Base-by-base conservation (phyloP, 2,888 invertebrate genomes). In the Apoda limacodes region DNA sequence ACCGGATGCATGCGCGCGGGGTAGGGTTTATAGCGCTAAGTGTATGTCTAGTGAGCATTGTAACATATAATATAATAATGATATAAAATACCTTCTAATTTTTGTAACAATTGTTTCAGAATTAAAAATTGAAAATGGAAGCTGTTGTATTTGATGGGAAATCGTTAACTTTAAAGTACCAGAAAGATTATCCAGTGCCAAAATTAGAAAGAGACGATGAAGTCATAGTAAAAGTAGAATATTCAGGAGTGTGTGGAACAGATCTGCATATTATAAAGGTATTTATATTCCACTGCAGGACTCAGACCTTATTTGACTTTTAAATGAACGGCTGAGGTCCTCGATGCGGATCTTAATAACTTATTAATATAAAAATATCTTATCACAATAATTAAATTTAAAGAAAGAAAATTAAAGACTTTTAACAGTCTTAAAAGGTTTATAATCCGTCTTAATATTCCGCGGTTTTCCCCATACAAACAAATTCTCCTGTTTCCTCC, bases 221-320 rank as follows among this genome's bases (percentile, higher is more conserved):
- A n/a, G 84, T 89, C 26, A 71, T 88, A 2, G 72, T 90, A 1
- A 84, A 82, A 53, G 87, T 89, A 1, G 83, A 85, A 5, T 88
- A 84, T 49, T 66, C 88, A 0, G 89, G 90, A 1, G 69, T 89
- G 14, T 90, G 90, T 48, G 89, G 89, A 0, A 89, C 89, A 1
- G 90, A 90, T 59, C 62, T 90, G 4, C 89, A 89, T 46, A 87
- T 89, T 28, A 72, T 89, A 6, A 83, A 85, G 69, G 89, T 89
- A 69, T n/a, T n/a, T n/a, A n/a, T n/a, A n/a, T n/a, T n/a, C n/a
- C n/a, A n/a, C 50, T 55, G 44, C 5, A 12, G 3, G 7, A 15
- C 2, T 12, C 13, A 20, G 3, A 13, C 3, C 4, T 12, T 17
- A 11, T 12, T 10, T 7, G 22, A 25, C 19, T 21, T 11, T 23